These are phyloP conservation scores for Esox niger DNA, from an alignment of 2,113 vertebrate species.

Conservation along the genomic window DNA sequence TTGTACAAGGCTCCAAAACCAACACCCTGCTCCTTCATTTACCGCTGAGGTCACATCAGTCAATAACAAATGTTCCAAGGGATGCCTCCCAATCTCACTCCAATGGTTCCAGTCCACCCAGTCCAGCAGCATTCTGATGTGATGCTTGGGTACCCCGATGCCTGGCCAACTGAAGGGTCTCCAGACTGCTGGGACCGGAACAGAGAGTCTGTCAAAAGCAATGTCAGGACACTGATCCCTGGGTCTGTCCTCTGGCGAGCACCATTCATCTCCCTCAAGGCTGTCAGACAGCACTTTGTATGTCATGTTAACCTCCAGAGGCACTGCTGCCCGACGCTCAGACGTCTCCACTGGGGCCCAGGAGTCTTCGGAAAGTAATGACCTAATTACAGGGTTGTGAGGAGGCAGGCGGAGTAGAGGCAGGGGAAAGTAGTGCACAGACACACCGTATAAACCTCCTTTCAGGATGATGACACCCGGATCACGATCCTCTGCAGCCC, in stretches of 20 bases:
- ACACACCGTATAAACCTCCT: conserved; percentile 51
- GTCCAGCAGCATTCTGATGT: background rate
- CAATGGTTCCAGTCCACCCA: background rate
- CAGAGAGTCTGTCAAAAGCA: conserved; percentile 50
- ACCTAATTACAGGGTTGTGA: conserved; percentile 50
- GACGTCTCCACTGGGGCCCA: conserved; percentile 45
- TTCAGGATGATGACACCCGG: conserved; percentile 37
- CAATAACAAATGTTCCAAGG: conserved; percentile 3
- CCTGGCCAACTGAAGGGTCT: conserved; percentile 4
- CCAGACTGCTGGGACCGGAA: background rate
- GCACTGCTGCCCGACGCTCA: conserved; percentile 23
- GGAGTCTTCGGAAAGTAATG: conserved; percentile 57
- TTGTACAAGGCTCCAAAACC: conserved; percentile 1
- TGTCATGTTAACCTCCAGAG: conserved; percentile 63
- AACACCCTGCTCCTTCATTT: background rate
- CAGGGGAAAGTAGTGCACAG: conserved; percentile 36
- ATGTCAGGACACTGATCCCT: conserved; percentile 65
- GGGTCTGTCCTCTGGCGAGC: conserved; percentile 53
- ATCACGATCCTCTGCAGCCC: background rate
- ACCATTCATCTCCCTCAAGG: conserved; percentile 50
- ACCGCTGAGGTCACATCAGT: background rate
- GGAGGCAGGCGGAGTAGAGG: background rate
- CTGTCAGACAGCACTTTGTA: conserved; percentile 64
- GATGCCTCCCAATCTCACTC: background rate
- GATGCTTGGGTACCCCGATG: background rate